phyloP scores from a whole-genome alignment of 2,888 invertebrate species.

The Spicauda simplicius region DNA sequence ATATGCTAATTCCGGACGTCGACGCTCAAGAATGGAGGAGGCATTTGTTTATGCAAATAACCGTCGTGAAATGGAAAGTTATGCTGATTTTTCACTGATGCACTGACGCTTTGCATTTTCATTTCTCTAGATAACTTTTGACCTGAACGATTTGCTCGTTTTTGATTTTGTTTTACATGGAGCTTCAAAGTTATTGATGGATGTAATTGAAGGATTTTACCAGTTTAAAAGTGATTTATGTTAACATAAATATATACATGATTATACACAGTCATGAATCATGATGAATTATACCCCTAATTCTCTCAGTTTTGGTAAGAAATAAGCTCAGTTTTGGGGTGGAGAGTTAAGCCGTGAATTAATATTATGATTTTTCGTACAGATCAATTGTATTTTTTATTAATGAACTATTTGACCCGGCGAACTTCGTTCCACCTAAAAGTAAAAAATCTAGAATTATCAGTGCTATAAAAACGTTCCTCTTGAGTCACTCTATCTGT shows the following conservation, averaged over 20 bases:
- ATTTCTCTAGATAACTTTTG: conserved; percentile 48
- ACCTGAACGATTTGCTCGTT: conserved; percentile 36
- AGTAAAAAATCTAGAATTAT: too few relatives aligned
- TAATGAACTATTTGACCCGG: too few relatives aligned
- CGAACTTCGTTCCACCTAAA: too few relatives aligned
- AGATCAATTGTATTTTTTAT: too few relatives aligned
- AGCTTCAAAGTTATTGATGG: neutral
- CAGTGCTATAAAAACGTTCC: too few relatives aligned
- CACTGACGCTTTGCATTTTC: conserved; percentile 48
- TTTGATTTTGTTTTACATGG: conserved; percentile 5
- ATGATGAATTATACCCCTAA: too few relatives aligned
- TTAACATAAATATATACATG: neutral
- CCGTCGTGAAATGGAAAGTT: conserved; percentile 53
- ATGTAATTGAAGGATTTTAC: neutral
- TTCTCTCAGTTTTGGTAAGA: too few relatives aligned
- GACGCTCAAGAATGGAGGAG: conserved; percentile 53
- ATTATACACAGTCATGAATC: too few relatives aligned
- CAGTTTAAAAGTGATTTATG: neutral
- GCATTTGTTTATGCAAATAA: conserved; percentile 55
- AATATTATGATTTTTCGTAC: too few relatives aligned
- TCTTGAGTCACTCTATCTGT: too few relatives aligned
- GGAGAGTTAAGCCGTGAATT: too few relatives aligned
- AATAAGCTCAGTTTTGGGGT: too few relatives aligned
- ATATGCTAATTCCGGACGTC: conserved; percentile 49
- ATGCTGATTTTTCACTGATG: conserved; percentile 55